Conservation (phyloP, 1,140 invertebrate genomes). For the Drosophila ironensis region DNA sequence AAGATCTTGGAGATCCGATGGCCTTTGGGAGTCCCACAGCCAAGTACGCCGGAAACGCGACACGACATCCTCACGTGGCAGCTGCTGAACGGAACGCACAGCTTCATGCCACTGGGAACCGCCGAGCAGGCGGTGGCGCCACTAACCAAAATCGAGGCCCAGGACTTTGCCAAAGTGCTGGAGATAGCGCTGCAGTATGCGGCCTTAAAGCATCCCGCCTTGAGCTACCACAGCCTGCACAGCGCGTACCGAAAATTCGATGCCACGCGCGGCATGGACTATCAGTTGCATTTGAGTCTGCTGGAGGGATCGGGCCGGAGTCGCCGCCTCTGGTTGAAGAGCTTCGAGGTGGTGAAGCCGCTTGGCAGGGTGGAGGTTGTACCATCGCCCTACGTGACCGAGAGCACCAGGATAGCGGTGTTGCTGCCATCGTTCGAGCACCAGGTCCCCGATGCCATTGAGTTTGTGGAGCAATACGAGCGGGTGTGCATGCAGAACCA, state of each 20-base stretch:
- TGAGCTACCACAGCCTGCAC: conserved; percentile 84
- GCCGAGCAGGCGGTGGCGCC: conserved; percentile 85
- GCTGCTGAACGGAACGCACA: conserved; percentile 92
- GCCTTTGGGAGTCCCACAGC: conserved; percentile 90
- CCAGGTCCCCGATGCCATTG: conserved; percentile 77
- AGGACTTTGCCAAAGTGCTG: conserved; percentile 87
- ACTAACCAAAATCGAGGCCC: conserved; percentile 85
- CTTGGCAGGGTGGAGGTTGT: conserved; percentile 92
- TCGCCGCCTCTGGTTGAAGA: conserved; percentile 44
- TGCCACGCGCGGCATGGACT: conserved; percentile 93
- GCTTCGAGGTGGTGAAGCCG: conserved; percentile 88
- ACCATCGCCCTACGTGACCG: conserved; percentile 94
- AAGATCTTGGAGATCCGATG: conserved; percentile 85
- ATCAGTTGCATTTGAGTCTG: conserved; percentile 90
- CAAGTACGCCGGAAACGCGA: conserved; percentile 87
- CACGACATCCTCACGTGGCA: conserved; percentile 94
- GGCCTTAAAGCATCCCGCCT: conserved; percentile 83
- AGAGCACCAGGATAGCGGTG: conserved; percentile 90
- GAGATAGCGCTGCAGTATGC: conserved; percentile 84
- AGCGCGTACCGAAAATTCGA: conserved; percentile 94
- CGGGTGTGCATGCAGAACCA: conserved; percentile 88
- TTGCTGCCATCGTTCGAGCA: conserved; percentile 84
- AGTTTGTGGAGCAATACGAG: conserved; percentile 89
- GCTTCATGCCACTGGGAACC: conserved; percentile 86
- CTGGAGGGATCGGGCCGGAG: conserved; percentile 44